A percentile compares a stretch with the other conserved stretches of the same genome.
phyloP scores from a whole-genome alignment of 2,797 vertebrate genomes.

The Nyctibius grandis region DNA sequence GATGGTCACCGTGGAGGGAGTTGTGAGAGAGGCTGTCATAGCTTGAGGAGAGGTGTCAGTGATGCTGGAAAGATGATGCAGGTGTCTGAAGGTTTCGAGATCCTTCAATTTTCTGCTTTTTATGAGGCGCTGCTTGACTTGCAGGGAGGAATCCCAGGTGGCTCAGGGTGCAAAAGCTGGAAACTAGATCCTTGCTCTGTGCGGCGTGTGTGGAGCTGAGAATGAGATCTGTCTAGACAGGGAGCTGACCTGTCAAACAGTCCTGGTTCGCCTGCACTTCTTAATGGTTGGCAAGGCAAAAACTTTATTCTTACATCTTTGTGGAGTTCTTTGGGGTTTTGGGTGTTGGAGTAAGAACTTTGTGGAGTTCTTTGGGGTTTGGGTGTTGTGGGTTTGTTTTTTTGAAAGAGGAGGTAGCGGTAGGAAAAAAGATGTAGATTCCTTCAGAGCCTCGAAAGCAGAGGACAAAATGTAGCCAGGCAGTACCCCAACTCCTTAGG shows the following conservation, averaged over 20 bases:
- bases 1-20: neutral
- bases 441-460: too few species aligned
- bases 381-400: too few species aligned
- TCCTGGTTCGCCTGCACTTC: neutral
- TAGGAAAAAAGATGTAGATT: too few species aligned
- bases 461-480: too few species aligned
- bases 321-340: neutral
- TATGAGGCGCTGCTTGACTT: neutral
- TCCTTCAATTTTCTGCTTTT: conserved; percentile 36
- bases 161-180: neutral
- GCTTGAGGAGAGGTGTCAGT: neutral
- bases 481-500: too few species aligned
- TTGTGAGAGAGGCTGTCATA: neutral
- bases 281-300: neutral
- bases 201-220: neutral
- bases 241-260: neutral
- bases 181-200: neutral
- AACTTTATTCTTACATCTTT: neutral
- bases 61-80: neutral
- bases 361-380: neutral
- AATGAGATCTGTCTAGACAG: conserved; percentile 47
- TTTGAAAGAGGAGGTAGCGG: neutral
- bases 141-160: neutral
- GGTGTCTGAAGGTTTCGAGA: neutral
- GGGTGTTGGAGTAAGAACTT: too few species aligned